Evolutionary conservation across 1,140 invertebrate species (phyloP).

Genomic region (Musca vetustissima): DNA sequence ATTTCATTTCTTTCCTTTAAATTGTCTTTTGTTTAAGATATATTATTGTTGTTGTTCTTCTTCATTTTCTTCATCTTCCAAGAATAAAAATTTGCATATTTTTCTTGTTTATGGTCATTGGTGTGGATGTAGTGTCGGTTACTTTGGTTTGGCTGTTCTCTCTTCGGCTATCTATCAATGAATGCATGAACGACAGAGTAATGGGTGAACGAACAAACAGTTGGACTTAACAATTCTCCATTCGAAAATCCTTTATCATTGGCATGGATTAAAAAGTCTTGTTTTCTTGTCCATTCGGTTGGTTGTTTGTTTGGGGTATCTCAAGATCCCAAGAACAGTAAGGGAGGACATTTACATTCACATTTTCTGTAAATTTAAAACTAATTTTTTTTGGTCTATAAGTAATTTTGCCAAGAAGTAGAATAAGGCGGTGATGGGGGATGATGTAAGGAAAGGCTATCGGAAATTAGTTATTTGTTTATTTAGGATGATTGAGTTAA

Average conservation of each 20-base stretch:
- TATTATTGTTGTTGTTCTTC: no score
- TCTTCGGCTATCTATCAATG: background rate
- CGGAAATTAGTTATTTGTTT: conserved; percentile 10
- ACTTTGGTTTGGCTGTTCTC: background rate
- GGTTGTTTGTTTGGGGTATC: background rate
- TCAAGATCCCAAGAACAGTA: background rate
- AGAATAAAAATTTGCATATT: background rate
- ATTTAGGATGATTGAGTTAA: conserved; percentile 8
- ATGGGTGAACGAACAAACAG: no score
- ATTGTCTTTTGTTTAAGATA: background rate
- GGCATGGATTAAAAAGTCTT: conserved; percentile 19
- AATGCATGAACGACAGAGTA: no score
- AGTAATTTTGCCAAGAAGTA: no score
- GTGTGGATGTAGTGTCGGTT: background rate
- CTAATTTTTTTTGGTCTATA: background rate
- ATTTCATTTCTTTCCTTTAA: background rate
- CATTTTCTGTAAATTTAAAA: conserved; percentile 16
- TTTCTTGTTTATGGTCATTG: background rate
- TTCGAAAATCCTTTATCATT: conserved; percentile 3
- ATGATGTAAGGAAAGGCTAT: background rate
- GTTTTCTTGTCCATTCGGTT: background rate
- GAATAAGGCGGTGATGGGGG: no score
- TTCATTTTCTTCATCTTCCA: no score
- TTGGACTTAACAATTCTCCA: background rate
- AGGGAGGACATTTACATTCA: conserved; percentile 3